A percentile compares a stretch with the other conserved stretches of the same genome.
These are phyloP conservation scores for Hirtodrosophila histrioides DNA, from an alignment of 2,888 invertebrate genomes.

Conservation along the genomic window DNA sequence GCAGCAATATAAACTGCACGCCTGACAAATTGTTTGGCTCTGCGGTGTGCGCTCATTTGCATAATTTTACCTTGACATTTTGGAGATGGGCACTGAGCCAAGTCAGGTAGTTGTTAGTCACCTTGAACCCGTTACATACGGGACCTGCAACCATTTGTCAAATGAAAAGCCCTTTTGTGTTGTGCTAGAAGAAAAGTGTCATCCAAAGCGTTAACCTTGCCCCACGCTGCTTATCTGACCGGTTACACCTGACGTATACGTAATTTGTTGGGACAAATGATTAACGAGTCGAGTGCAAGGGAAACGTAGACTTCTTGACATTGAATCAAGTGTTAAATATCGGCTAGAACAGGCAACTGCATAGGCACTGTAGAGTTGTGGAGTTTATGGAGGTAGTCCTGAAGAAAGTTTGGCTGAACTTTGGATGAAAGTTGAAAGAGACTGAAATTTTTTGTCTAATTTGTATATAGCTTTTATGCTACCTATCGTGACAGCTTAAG, in stretches of 20 bases:
- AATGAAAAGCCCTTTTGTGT: slow-evolving; percentile 60
- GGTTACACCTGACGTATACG: slow-evolving; percentile 77
- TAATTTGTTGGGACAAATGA: slow-evolving; percentile 66
- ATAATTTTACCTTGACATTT: slow-evolving; percentile 57
- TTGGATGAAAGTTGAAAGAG: too few relatives aligned
- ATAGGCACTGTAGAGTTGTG: not conserved
- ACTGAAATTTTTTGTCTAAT: too few relatives aligned
- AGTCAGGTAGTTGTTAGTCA: slow-evolving; percentile 51
- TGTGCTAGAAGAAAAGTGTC: slow-evolving; percentile 17
- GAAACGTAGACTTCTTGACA: slow-evolving; percentile 14
- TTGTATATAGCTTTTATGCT: too few relatives aligned
- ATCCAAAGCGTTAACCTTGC: slow-evolving; percentile 43
- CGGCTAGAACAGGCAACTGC: slow-evolving; percentile 1
- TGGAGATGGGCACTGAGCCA: slow-evolving; percentile 25
- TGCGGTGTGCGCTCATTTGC: slow-evolving; percentile 56
- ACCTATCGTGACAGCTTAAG: too few relatives aligned
- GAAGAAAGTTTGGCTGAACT: too few relatives aligned
- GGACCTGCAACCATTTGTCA: slow-evolving; percentile 62
- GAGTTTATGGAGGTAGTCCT: too few relatives aligned
- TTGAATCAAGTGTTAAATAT: slow-evolving; percentile 12
- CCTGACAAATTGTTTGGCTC: slow-evolving; percentile 68
- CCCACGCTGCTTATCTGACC: slow-evolving; percentile 65
- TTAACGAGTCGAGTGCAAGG: slow-evolving; percentile 60
- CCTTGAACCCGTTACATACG: slow-evolving; percentile 63
- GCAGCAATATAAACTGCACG: slow-evolving; percentile 6